phyloP scores from a whole-genome alignment of 2,113 vertebrate genomes.

The Collichthys lucidus region DNA sequence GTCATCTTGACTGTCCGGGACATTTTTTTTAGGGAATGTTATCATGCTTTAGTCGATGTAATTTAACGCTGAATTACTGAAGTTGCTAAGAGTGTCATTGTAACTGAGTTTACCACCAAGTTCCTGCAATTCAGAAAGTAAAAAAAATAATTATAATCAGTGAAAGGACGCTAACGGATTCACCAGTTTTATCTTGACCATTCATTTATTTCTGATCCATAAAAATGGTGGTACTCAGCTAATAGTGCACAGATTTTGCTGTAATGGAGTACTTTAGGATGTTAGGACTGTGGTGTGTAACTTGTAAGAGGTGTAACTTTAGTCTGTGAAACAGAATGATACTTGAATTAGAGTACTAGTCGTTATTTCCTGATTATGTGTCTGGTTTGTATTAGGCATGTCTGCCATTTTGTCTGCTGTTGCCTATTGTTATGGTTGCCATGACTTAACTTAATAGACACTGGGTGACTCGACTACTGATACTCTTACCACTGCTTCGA shows the following conservation, averaged over 20 bases:
- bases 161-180: too few relatives aligned
- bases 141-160: not conserved
- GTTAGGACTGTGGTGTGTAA: slow-evolving; percentile 68
- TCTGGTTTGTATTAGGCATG: slow-evolving; percentile 66
- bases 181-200: slow-evolving; percentile 23
- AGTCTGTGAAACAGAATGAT: slow-evolving; percentile 69
- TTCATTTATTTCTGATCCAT: slow-evolving; percentile 23
- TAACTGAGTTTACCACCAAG: slow-evolving; percentile 29
- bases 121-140: slow-evolving; percentile 17
- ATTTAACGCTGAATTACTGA: slow-evolving; percentile 30
- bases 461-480: slow-evolving; percentile 23
- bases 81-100: slow-evolving; percentile 19
- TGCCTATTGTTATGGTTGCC: slow-evolving; percentile 64
- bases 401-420: slow-evolving; percentile 65
- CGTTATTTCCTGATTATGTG: slow-evolving; percentile 64
- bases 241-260: slow-evolving; percentile 42
- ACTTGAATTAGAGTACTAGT: slow-evolving; percentile 73
- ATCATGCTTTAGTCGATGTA: slow-evolving; percentile 20
- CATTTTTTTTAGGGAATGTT: slow-evolving; percentile 16
- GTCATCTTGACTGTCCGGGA: slow-evolving; percentile 1
- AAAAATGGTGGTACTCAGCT: slow-evolving; percentile 37
- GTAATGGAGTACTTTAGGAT: slow-evolving; percentile 62
- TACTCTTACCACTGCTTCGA: slow-evolving; percentile 41
- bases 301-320: slow-evolving; percentile 72
- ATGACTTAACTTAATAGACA: slow-evolving; percentile 62